Evolutionary conservation across 2,113 vertebrate species (phyloP).

Genomic region (Calonectris borealis): DNA sequence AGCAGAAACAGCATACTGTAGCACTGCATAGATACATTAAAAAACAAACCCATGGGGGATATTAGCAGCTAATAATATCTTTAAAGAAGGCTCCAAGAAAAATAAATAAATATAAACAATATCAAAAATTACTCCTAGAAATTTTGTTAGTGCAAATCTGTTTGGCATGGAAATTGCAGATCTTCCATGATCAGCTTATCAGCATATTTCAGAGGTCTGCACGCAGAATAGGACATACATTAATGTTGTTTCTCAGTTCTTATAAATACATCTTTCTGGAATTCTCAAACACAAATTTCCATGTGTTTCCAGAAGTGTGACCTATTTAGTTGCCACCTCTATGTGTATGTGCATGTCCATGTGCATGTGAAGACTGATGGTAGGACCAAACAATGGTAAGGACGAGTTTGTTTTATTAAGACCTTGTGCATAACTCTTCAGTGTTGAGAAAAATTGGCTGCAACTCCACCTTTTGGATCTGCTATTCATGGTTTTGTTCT

Average conservation of each 20-base stretch:
- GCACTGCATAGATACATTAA: constrained; percentile 70
- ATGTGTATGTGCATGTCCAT: too few species aligned
- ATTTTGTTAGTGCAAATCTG: constrained; percentile 17
- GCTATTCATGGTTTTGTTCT: not conserved
- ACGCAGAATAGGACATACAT: not conserved
- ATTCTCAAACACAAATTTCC: not conserved
- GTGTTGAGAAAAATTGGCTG: not conserved
- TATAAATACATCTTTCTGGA: not conserved
- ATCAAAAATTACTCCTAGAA: constrained; percentile 39
- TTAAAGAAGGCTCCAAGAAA: constrained; percentile 68
- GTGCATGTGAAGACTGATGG: not conserved
- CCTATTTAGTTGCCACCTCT: not conserved
- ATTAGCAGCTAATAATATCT: constrained; percentile 76
- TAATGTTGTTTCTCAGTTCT: not conserved
- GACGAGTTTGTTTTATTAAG: not conserved
- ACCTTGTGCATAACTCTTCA: not conserved
- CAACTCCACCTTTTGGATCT: not conserved
- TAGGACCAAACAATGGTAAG: not conserved
- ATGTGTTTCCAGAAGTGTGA: not conserved
- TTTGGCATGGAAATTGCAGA: not conserved
- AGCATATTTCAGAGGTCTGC: not conserved
- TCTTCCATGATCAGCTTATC: not conserved
- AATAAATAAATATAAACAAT: constrained; percentile 72
- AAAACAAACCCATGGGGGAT: constrained; percentile 78
- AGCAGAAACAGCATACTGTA: constrained; percentile 76